These are phyloP conservation scores for Drosophila lacteicornis DNA, from an alignment of 1,140 invertebrate species.

Conservation along the genomic window DNA sequence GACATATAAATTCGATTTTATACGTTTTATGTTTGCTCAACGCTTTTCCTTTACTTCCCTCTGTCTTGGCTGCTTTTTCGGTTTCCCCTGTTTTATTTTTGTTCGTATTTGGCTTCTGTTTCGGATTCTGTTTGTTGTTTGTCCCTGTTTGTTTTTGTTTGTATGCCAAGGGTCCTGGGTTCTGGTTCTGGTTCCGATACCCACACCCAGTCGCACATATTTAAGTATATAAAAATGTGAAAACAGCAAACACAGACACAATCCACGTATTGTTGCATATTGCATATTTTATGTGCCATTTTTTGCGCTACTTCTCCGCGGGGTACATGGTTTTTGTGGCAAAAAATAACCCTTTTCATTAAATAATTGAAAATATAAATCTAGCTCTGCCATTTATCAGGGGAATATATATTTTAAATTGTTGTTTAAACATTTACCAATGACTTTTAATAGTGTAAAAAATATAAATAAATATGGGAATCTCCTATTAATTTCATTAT, in stretches of 20 bases:
- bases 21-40: constrained; percentile 79
- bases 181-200: background rate
- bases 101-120: constrained; percentile 23
- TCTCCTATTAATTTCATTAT: no score
- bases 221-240: constrained; percentile 49
- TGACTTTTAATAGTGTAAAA: no score
- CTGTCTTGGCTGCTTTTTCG: constrained; percentile 14
- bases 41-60: constrained; percentile 34
- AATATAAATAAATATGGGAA: background rate
- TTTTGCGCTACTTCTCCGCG: constrained; percentile 2
- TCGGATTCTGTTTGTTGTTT: constrained; percentile 57
- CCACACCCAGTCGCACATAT: constrained; percentile 9
- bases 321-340: constrained; percentile 1
- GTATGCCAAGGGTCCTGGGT: constrained; percentile 63
- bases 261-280: constrained; percentile 40
- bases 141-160: constrained; percentile 68
- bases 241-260: constrained; percentile 11
- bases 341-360: background rate
- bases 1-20: constrained; percentile 83
- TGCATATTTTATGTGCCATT: constrained; percentile 52
- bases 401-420: no score
- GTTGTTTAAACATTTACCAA: no score
- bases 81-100: background rate
- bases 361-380: background rate
- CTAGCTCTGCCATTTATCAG: background rate